phyloP scores from a whole-genome alignment of 2,797 vertebrate genomes.

The Pangasius macronema region DNA sequence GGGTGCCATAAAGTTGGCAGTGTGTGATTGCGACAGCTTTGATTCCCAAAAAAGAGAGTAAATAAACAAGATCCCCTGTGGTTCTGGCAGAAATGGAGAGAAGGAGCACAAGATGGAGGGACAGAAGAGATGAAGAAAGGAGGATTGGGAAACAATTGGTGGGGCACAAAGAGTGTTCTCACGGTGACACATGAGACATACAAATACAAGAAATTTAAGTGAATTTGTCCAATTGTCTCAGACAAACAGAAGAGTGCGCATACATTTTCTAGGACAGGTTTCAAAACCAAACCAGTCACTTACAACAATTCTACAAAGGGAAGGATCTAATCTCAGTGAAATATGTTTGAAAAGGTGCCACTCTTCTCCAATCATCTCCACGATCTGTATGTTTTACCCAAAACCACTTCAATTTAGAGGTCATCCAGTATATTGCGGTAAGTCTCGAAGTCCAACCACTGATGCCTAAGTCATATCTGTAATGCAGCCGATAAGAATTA shows the following conservation, averaged over 20 bases:
- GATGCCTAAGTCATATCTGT: not conserved
- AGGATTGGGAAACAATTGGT: constrained; percentile 26
- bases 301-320: not conserved
- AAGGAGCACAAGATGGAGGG: constrained; percentile 51
- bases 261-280: not conserved
- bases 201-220: constrained; percentile 18
- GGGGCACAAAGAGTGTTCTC: constrained; percentile 38
- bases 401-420: not conserved
- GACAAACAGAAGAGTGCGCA: not conserved
- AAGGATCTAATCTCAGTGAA: not conserved
- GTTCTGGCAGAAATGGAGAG: constrained; percentile 64
- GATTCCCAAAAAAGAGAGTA: constrained; percentile 88
- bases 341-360: not conserved
- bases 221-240: constrained; percentile 18
- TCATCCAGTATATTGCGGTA: not conserved
- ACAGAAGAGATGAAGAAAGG: constrained; percentile 32
- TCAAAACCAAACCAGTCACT: not conserved
- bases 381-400: no score
- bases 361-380: not conserved
- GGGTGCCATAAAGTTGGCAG: constrained; percentile 90
- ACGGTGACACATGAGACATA: constrained; percentile 30
- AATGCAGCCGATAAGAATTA: not conserved
- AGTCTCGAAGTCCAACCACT: not conserved
- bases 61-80: constrained; percentile 93
- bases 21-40: constrained; percentile 85